Conservation (phyloP, 2,797 vertebrate genomes). For the Chloroceryle amazona region DNA sequence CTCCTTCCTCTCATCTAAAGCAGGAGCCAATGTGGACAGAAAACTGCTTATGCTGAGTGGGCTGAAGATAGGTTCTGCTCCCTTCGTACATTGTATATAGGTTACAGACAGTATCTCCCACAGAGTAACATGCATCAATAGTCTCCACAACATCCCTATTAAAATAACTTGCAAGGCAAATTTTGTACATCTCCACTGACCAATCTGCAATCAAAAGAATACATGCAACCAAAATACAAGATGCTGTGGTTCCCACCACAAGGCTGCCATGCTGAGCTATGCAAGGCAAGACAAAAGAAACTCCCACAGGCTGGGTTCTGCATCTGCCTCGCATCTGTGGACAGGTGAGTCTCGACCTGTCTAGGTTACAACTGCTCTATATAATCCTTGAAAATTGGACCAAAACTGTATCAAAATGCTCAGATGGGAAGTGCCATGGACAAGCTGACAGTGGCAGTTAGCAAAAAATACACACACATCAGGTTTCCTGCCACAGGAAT, state of each 20-base stretch:
- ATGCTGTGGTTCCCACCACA: neutral
- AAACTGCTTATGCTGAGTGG: neutral
- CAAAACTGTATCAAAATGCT: neutral
- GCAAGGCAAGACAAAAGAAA: neutral
- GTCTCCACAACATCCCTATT: neutral
- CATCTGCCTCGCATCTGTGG: rapidly evolving
- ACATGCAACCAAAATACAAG: neutral
- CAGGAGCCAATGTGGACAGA: neutral
- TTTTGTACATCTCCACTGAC: neutral
- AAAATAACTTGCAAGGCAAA: neutral
- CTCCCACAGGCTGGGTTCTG: neutral
- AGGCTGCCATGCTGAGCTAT: neutral
- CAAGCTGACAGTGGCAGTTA: neutral
- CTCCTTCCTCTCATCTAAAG: neutral
- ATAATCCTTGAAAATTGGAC: neutral
- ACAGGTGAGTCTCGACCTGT: neutral
- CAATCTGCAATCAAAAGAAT: neutral
- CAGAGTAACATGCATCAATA: rapidly evolving
- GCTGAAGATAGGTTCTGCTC: neutral
- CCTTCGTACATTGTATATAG: neutral
- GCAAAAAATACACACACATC: rapidly evolving
- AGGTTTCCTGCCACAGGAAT: neutral
- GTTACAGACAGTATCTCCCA: neutral
- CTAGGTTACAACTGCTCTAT: neutral
- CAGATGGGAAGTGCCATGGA: neutral